phyloP scores from a whole-genome alignment of 2,113 vertebrate species.

The Pseudolaguvia tuberculata region DNA sequence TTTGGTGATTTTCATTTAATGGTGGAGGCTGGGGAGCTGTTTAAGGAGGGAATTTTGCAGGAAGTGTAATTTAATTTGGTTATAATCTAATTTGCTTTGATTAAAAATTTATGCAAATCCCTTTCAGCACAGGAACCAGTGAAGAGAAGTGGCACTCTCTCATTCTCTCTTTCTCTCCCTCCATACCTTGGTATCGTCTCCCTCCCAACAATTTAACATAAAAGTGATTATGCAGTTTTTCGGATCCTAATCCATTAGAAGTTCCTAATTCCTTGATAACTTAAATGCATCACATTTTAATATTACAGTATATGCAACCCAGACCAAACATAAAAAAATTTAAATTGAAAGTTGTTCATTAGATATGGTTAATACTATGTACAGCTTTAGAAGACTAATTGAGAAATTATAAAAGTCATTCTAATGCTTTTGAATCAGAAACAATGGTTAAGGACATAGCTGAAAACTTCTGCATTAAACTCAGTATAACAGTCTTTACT shows the following conservation, averaged over 20 bases:
- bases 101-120: constrained; percentile 81
- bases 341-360: not conserved
- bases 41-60: constrained; percentile 63
- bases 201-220: constrained; percentile 27
- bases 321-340: not conserved
- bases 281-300: not conserved
- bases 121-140: constrained; percentile 71
- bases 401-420: constrained; percentile 1
- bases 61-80: constrained; percentile 75
- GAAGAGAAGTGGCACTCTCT: constrained; percentile 61
- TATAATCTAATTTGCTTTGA: constrained; percentile 80
- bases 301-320: not conserved
- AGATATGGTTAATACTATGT: not conserved
- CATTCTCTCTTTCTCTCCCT: not conserved
- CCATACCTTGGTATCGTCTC: constrained; percentile 22
- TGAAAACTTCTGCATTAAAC: constrained; percentile 13
- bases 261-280: constrained; percentile 1
- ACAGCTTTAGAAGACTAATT: not conserved
- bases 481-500: not conserved
- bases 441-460: constrained; percentile 1
- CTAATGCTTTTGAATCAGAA: constrained; percentile 22
- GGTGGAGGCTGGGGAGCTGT: constrained; percentile 67
- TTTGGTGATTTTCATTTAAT: constrained; percentile 66
- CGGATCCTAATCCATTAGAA: not conserved
- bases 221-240: constrained; percentile 24